Evolutionary conservation across 2,797 vertebrate genomes (phyloP), one percentile per base, ranked within the genome.

Genomic region (Pseudochromis fuscus): DNA sequence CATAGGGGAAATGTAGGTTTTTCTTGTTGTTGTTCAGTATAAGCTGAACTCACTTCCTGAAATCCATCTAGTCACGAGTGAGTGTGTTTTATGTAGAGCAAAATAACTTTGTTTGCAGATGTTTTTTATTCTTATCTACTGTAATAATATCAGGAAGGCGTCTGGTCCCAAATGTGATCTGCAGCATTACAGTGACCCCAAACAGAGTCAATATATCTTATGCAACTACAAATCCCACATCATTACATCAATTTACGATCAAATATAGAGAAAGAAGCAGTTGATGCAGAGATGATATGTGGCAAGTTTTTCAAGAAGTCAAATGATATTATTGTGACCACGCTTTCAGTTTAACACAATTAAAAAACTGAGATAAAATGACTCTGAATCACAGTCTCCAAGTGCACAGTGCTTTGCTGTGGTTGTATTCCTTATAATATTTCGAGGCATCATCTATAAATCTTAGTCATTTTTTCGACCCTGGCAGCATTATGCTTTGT

Each of bases 31-130:
- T 13, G 16, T 23, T 27, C n/a, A 24, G 12, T 49, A 55, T 46
- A 27, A 46, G 11, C 16, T 51, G 31, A 75, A 42, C 25, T 5
- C 28, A 35, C 12, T 31, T 40, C 23, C 18, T n/a, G 11, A 23
- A 63, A 28, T 63, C 19, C 6, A 9, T 28, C 16, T 35, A 24
- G 50, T 45, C 46, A 42, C 37, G 4, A 4, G 48, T 58, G 33
- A 62, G 25, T 10, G 53, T 35, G 12, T 52, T 72, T 66, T 70
- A 44, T 70, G 64, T 57, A 40, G 24, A 38, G 53, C 4, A 52
- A 61, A 69, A 52, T 31, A 51, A 23, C 33, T 63, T 52, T 23
- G 40, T 21, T 10, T 46, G 40, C n/a, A 38, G 46, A 53, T 35
- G 40, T 38, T 45, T 44, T 23, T 1, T n/a, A 61, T 18, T 59